Evolutionary conservation across 2,888 invertebrate genomes (phyloP), one percentile per base, ranked within the genome.

Genomic region (Agriopis aurantiaria): DNA sequence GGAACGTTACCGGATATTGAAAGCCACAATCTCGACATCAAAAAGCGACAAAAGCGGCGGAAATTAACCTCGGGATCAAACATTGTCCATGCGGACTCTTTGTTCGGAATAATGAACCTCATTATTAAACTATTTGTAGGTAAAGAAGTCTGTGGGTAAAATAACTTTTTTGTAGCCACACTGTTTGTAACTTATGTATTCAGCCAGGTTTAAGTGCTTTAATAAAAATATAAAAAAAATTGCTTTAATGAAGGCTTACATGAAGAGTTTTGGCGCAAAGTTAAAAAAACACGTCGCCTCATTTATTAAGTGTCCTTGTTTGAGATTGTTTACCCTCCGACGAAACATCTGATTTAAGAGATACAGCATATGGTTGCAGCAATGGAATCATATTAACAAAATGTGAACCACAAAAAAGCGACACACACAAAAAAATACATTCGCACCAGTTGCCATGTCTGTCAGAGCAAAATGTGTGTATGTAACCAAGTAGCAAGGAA

Each of bases 21-120:
- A 77, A 78, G 71, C 76, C 75, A 76, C 77, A 75, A 79, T 75
- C 79, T 75, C 75, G 72, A 71, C 77, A 74, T 79, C 72, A 72
- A 74, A 70, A 72, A 77, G 72, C 74, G 75, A 77, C 79, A 79
- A 79, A 81, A 79, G 78, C 75, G 64, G 71, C 84, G 85, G 85
- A 85, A 82, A 85, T 85, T 85, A 80, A 80, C 75, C 68, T 70
- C 72, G 72, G 74, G 73, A 78, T 79, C 76, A 78, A 80, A 82
- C 75, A 76, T 67, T 69, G 76, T 75, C 73, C 70, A 69, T 66
- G 70, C 73, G 69, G 71, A 67, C 71, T 75, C 81, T 81, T 82
- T 79, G 79, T 78, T 71, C 59, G 59, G 14, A 58, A 76, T 78
- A 78, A 79, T 75, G 74, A 73, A 78, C 73, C 73, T 80, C 79